phyloP scores from a whole-genome alignment of 2,797 vertebrate species.

The Sus cebifrons region DNA sequence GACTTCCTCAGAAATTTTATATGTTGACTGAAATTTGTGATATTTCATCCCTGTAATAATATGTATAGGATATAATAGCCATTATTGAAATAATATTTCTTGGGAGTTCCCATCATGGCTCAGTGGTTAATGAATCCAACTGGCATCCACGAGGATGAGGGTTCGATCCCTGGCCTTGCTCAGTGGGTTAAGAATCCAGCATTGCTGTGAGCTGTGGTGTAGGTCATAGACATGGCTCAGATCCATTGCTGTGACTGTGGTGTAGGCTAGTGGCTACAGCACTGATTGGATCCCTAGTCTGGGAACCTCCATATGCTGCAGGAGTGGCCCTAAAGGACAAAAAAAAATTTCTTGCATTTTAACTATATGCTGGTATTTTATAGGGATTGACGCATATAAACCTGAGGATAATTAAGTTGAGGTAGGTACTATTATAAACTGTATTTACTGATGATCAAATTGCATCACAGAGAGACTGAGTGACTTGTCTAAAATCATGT shows the following conservation, averaged over 20 bases:
- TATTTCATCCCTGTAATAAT: neutral
- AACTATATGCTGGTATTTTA: neutral
- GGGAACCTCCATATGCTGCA: too few species aligned
- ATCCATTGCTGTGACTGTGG: too few species aligned
- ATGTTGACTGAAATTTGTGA: neutral
- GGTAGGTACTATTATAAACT: neutral
- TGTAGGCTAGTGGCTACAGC: too few species aligned
- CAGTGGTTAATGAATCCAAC: too few species aligned
- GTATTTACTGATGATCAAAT: slow-evolving; percentile 28
- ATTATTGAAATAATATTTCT: slow-evolving; percentile 30
- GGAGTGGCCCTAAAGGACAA: too few species aligned
- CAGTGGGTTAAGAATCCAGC: too few species aligned
- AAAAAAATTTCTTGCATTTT: neutral
- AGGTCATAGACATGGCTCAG: too few species aligned
- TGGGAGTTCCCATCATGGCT: too few species aligned
- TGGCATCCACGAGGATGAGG: too few species aligned
- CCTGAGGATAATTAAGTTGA: slow-evolving; percentile 39
- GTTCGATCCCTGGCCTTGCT: too few species aligned
- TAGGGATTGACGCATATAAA: neutral
- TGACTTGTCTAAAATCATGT: neutral
- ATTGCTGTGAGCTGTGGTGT: too few species aligned
- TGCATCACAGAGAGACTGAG: neutral
- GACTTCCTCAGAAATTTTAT: neutral
- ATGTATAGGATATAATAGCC: neutral
- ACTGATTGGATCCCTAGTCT: too few species aligned